Evolutionary conservation across 2,113 vertebrate species (phyloP), one percentile per base, ranked within the genome.

Genomic region (Electrona antarctica): DNA sequence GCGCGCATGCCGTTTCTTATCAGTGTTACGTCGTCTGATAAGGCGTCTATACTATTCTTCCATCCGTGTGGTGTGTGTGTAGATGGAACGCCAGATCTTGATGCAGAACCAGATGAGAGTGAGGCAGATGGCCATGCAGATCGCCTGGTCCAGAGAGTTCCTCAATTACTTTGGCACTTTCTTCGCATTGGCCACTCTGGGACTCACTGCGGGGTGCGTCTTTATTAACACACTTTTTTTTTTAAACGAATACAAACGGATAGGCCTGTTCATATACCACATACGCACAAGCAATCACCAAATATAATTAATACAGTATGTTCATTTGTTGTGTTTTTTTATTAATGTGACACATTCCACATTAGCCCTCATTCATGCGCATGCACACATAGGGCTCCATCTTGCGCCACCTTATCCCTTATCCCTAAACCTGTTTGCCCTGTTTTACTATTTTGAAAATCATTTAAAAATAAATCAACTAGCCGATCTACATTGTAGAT

Each of bases 91-190:
- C 50, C 95, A 97, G 86, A 90, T 97, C 63, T 15, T 92, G 33
- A 92, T 98, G 93, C 95, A 97, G 87, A 96, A 95, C 85, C 93
- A 97, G 88, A 96, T 97, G 94, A 92, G 95, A 51, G 94, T 97
- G 86, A 91, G 95, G 56, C 95, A 96, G 89, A 86, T 93, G 92
- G 95, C 96, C 0, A 94, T 96, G 95, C 95, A 97, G 90, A 91
- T 97, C 15, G 95, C 96, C 71, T 95, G 94, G 94, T 93, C 95
- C 70, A 87, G 92, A 64, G 95, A 97, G 90, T 93, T 96, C 79
- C 84, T 98, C 69, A 97, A 94, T 67, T 97, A 98, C 89, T 97
- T 92, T 21, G 94, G 94, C 47, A 68, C 89, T 0, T 97, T 98
- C 89, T 97, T 84, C 79, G 67, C 91, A 8, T 47, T 96, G 83